Base-by-base conservation (phyloP, 92 coral and sea anemone species). In the Parazoanthus swiftii region DNA sequence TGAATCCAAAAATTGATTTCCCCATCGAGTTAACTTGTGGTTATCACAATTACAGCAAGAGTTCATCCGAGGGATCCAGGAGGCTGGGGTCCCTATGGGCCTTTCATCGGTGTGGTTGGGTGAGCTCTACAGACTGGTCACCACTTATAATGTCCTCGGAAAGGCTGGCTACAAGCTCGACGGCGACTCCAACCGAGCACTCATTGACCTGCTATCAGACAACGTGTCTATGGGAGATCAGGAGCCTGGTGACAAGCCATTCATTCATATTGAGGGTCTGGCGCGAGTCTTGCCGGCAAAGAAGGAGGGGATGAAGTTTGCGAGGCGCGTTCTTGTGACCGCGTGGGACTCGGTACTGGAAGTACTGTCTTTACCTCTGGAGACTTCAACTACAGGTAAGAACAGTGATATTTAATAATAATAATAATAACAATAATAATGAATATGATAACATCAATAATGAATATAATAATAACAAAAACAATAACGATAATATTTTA, bases 101-200 rank as follows among this genome's bases (percentile, higher is more conserved):
- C 92, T 97, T 74, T 97, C 99, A n/a, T 97, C 96, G n/a, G 99
- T 97, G 79, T 97, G 99, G 99, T 90, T 97, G 84, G 99, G 98
- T 72, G 99, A 97, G 83, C 94, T 97, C 51, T 94, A 97, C 88
- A 93, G 99, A 25, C 90, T 97, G 75, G 99, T 97, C 29, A 97
- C 97, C 76, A 97, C 99, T 6, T 97, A 97, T 75, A 96, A 97
- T 86, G 96, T 97, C 67, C 93, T 97, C 1, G 99, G 98, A 58
- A 97, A 97, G 78, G 99, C 99, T 0, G 99, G 99, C 5, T 97
- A 95, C 90, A 92, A 90, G 76, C 89, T 92, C 20, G 95, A 92
- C 50, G 73, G 73, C 35, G 73, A 82, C 75, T 82, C 76, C 23
- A 82, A 82, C 48, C 86, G 86, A 66, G 86, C 86, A 38, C 86